Evolutionary conservation across 2,797 vertebrate species (phyloP).

Genomic region (Oryzias sinensis): DNA sequence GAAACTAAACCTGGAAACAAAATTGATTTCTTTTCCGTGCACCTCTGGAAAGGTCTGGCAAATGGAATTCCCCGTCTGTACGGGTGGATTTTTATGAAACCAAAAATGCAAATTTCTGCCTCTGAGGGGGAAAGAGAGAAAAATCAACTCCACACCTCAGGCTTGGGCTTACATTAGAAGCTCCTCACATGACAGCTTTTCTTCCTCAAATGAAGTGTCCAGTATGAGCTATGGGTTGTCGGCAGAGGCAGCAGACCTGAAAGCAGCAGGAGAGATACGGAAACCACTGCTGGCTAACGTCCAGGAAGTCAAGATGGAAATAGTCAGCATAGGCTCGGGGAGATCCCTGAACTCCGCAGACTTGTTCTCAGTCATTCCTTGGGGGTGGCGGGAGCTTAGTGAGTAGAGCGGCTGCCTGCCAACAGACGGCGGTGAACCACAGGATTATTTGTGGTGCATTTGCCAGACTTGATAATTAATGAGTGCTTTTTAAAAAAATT

Average conservation of each 20-base stretch:
- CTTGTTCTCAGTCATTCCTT: neutral
- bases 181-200: conserved; percentile 39
- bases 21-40: too few species aligned
- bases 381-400: too few species aligned
- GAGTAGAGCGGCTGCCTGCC: too few species aligned
- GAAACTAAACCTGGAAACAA: too few species aligned
- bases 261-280: conserved; percentile 31
- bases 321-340: neutral
- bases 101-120: too few species aligned
- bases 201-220: conserved; percentile 53
- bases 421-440: too few species aligned
- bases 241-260: conserved; percentile 36
- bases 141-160: conserved; percentile 21
- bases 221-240: conserved; percentile 31
- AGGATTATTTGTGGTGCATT: too few species aligned
- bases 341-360: conserved; percentile 14
- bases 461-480: too few species aligned
- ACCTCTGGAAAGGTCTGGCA: too few species aligned
- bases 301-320: conserved; percentile 29
- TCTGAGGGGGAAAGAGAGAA: conserved; percentile 7
- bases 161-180: conserved; percentile 17
- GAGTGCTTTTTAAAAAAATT: too few species aligned
- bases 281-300: conserved; percentile 24
- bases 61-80: too few species aligned
- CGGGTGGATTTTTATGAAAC: too few species aligned